Conservation (phyloP, 1,140 invertebrate species). For the Parasteatoda tepidariorum region DNA sequence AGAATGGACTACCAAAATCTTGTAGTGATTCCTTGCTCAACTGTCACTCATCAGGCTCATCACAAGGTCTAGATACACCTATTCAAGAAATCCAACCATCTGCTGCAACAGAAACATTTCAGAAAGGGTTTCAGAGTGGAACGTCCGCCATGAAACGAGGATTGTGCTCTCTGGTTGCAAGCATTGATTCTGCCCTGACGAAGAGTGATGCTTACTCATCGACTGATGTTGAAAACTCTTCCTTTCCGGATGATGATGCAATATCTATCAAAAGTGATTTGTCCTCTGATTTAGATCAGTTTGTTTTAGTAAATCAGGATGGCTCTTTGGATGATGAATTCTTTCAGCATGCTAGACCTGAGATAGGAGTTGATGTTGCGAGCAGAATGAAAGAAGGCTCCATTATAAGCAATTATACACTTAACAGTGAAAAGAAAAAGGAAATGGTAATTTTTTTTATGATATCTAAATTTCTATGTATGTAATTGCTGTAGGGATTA, state of each 20-base stretch:
- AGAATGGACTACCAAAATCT: conserved; percentile 53
- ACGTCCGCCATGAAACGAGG: conserved; percentile 77
- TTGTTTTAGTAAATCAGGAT: conserved; percentile 68
- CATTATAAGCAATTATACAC: conserved; percentile 53
- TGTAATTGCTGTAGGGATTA: background rate
- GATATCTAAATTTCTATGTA: too few species aligned
- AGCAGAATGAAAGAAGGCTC: conserved; percentile 84
- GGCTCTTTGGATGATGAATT: conserved; percentile 61
- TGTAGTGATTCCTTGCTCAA: conserved; percentile 59
- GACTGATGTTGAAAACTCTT: conserved; percentile 67
- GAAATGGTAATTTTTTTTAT: conserved; percentile 52
- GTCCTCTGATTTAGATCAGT: conserved; percentile 70
- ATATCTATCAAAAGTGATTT: conserved; percentile 70
- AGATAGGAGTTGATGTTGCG: conserved; percentile 77
- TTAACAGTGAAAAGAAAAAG: conserved; percentile 60
- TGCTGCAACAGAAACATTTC: conserved; percentile 39
- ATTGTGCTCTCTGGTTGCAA: conserved; percentile 81
- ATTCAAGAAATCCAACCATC: conserved; percentile 33
- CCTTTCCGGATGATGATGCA: conserved; percentile 69
- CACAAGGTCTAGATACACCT: conserved; percentile 43
- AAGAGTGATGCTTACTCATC: conserved; percentile 34
- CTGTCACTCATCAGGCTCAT: conserved; percentile 51
- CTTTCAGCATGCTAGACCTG: conserved; percentile 61
- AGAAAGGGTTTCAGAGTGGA: conserved; percentile 56
- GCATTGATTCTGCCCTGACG: conserved; percentile 81